phyloP scores from a whole-genome alignment of 2,113 vertebrate genomes.

The Eretmochelys imbricata region DNA sequence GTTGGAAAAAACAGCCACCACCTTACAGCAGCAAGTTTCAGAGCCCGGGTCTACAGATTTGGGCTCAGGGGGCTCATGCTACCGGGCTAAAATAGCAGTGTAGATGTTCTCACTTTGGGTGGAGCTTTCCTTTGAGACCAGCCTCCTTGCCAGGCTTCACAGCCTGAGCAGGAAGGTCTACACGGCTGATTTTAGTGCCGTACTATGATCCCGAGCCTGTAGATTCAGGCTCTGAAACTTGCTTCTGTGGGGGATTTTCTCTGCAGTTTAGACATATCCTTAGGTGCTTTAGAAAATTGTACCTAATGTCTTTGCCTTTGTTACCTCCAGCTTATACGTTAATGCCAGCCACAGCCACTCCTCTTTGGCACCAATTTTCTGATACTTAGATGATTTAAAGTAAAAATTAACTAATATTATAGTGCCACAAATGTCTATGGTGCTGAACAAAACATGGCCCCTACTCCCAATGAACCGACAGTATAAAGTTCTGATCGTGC shows the following conservation, averaged over 20 bases:
- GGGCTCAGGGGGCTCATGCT: not conserved
- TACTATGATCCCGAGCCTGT: not conserved
- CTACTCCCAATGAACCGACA: not conserved
- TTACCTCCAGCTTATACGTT: rapidly evolving
- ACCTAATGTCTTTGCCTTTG: not conserved
- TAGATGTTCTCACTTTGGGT: not conserved
- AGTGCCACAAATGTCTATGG: not conserved
- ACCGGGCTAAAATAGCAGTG: not conserved
- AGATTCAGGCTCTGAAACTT: not conserved
- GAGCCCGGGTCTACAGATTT: not conserved
- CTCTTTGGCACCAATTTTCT: not conserved
- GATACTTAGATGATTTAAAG: not conserved
- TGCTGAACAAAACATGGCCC: not conserved
- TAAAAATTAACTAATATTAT: not conserved
- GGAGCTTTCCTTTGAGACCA: not conserved
- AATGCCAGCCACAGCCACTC: not conserved
- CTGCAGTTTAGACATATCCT: not conserved
- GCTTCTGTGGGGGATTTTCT: not conserved
- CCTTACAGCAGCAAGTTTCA: not conserved
- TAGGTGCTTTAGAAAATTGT: not conserved
- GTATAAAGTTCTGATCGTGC: rapidly evolving
- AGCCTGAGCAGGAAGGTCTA: not conserved
- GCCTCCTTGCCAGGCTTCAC: not conserved
- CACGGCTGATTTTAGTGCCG: not conserved
- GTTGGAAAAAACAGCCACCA: not conserved